Evolutionary conservation across 2,797 vertebrate species (phyloP), one percentile per base, ranked within the genome.

Genomic region (Epinephelus malabaricus): DNA sequence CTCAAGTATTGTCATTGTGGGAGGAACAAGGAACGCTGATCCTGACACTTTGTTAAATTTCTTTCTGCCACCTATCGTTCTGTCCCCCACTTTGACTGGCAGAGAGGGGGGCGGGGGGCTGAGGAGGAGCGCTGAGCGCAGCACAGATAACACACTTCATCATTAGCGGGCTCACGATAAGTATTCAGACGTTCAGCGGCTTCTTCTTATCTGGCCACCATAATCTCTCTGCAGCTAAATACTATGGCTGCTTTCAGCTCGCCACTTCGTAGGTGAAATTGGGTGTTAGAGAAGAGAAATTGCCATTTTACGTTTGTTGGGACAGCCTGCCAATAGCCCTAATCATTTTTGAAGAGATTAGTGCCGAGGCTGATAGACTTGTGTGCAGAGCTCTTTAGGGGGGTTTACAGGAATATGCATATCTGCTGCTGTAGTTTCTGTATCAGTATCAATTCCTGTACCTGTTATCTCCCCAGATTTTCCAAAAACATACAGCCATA

Each of bases 141-240:
- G 89, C 92, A 89, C 86, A 90, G 95, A 95, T 95, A 93, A 92
- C 89, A 71, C 82, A 64, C 86, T 89, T 83, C 86, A 85, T 94
- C 90, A 88, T 90, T 90, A 91, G 85, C 34, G 23, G 62, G 13
- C 88, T 92, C 80, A 81, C 76, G 92, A 95, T 95, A 95, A 94
- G 92, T 92, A 91, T 94, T 94, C 88, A 86, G 84, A 83, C 86
- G 79, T 88, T 91, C 88, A 81, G 88, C 90, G 7, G 89, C 87
- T 84, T 88, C 70, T 49, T 59, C 89, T 94, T 96, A 95, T 96
- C 94, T 76, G 67, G 58, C 76, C 78, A 15, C 72, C 45, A 14
- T 90, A 91, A 95, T 92, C 92, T 95, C 88, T 84, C 76, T 62
- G 71, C 76, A n/a, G 71, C 85, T 91, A 88, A 89, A 90, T 90